Percentiles rank a stretch among this genome's conserved stretches.
These are phyloP conservation scores for Gephyroberyx darwinii DNA, from an alignment of 2,797 vertebrate genomes.

Conservation along the genomic window DNA sequence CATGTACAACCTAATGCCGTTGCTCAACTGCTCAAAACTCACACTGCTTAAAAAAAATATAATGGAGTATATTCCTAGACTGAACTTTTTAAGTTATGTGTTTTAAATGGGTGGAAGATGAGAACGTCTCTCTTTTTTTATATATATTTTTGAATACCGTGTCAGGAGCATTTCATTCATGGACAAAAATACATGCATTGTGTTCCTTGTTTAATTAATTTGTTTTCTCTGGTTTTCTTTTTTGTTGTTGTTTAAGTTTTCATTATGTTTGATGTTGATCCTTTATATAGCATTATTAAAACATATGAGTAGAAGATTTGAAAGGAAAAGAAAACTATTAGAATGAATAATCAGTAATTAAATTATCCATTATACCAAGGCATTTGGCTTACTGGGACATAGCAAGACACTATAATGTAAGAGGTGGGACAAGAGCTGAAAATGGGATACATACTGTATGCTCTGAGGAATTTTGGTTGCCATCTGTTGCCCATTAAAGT, in stretches of 20 bases:
- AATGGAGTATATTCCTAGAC: constrained; percentile 12
- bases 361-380: constrained; percentile 7
- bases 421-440: constrained; percentile 10
- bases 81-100: constrained; percentile 21
- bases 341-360: constrained; percentile 6
- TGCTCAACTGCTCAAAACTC: constrained; percentile 37
- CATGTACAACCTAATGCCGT: constrained; percentile 43
- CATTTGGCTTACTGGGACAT: constrained; percentile 30
- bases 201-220: constrained; percentile 48
- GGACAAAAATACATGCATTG: constrained; percentile 62
- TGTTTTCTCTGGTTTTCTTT: constrained; percentile 46
- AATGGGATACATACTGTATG: constrained; percentile 63
- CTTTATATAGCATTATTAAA: constrained; percentile 60
- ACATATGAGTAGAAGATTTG: constrained; percentile 33
- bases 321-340: constrained; percentile 22
- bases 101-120: constrained; percentile 25
- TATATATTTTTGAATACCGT: constrained; percentile 28
- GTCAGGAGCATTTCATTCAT: constrained; percentile 51
- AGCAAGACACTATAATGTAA: constrained; percentile 4
- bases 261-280: constrained; percentile 55
- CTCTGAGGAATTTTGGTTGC: constrained; percentile 68
- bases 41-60: constrained; percentile 27
- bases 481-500: constrained; percentile 80
- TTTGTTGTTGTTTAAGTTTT: constrained; percentile 51
- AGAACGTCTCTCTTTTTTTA: constrained; percentile 22